phyloP scores from a whole-genome alignment of 2,888 invertebrate genomes.

The Torymus auratus region DNA sequence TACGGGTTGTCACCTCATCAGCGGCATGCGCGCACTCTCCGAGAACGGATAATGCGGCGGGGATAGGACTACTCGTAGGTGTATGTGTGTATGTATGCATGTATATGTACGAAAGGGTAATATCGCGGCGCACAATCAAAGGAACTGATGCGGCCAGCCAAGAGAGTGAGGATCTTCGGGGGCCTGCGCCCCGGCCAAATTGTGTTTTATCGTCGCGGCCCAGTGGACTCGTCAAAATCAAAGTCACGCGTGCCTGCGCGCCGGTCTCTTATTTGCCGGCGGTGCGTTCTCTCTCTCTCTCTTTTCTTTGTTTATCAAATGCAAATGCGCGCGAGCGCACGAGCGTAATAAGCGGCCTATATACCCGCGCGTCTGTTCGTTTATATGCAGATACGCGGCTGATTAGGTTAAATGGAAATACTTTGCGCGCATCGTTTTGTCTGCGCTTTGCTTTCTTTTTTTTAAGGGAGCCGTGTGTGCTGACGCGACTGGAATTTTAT shows the following conservation, averaged over 20 bases:
- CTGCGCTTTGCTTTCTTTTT: background rate
- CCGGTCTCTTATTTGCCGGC: background rate
- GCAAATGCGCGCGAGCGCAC: conserved; percentile 57
- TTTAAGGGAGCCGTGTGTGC: background rate
- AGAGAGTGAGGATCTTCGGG: no score
- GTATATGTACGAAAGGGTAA: conserved; percentile 61
- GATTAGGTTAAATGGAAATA: conserved; percentile 52
- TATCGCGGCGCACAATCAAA: conserved; percentile 67
- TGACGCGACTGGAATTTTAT: conserved; percentile 15
- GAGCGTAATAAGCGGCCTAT: conserved; percentile 43
- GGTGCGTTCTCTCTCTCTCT: conserved; percentile 17
- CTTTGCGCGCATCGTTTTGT: background rate
- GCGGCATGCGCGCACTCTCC: conserved; percentile 60
- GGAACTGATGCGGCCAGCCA: conserved; percentile 20
- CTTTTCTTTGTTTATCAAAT: conserved; percentile 49
- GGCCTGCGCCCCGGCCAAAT: conserved; percentile 67
- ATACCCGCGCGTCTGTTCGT: conserved; percentile 35
- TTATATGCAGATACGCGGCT: conserved; percentile 54
- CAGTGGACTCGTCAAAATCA: conserved; percentile 56
- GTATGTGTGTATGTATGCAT: conserved; percentile 38
- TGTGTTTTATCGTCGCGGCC: conserved; percentile 74
- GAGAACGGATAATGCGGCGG: conserved; percentile 58
- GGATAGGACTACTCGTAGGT: conserved; percentile 38
- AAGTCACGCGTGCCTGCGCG: conserved; percentile 50
- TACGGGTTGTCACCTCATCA: conserved; percentile 78